Percentiles rank a stretch among this genome's conserved stretches.
phyloP scores from a whole-genome alignment of 1,140 invertebrate genomes.

The Chionoecetes opilio region DNA sequence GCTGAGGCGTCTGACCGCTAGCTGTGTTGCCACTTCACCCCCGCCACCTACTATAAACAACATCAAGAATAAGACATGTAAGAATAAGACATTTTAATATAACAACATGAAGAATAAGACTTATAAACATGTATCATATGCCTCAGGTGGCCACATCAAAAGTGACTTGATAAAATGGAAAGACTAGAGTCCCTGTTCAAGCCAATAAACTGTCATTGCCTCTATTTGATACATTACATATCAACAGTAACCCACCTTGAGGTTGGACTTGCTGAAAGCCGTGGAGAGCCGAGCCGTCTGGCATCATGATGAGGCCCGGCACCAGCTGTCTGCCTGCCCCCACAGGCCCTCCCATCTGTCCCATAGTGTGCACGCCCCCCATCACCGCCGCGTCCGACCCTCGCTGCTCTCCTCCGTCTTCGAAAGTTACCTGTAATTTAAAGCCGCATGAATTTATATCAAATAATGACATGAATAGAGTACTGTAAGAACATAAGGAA shows the following conservation, averaged over 20 bases:
- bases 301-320: conserved; percentile 90
- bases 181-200: background rate
- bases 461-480: background rate
- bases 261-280: conserved; percentile 76
- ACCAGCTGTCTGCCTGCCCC: conserved; percentile 88
- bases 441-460: background rate
- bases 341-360: conserved; percentile 56
- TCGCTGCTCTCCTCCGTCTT: conserved; percentile 81
- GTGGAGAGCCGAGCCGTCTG: conserved; percentile 82
- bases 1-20: no score
- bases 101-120: background rate
- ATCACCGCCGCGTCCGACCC: conserved; percentile 68
- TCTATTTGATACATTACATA: background rate
- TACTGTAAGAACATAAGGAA: no score
- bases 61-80: no score
- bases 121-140: no score
- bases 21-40: no score
- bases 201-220: no score
- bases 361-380: conserved; percentile 50
- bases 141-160: no score
- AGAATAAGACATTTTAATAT: no score
- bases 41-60: no score
- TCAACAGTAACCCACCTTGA: conserved; percentile 43
- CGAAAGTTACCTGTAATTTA: conserved; percentile 82
- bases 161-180: background rate